Conservation (phyloP, 1,140 invertebrate genomes). For the Antheraea mylitta region DNA sequence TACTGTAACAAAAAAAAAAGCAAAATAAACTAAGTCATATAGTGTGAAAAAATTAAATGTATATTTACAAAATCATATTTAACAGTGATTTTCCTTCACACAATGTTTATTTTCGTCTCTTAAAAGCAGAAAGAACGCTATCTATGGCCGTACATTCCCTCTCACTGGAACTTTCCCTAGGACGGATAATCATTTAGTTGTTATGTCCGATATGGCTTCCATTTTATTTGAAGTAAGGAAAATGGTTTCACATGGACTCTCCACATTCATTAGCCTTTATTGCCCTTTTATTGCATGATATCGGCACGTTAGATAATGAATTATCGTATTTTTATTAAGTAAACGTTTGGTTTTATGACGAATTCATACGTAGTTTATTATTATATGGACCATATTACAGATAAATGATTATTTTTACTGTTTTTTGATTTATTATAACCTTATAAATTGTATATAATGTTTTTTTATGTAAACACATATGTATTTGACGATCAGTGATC, state of each 20-base stretch:
- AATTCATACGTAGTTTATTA: background rate
- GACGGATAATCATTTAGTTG: background rate
- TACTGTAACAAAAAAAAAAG: too few relatives aligned
- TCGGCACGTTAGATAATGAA: background rate
- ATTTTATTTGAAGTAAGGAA: background rate
- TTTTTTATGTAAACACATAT: too few relatives aligned
- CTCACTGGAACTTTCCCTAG: background rate
- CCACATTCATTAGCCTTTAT: background rate
- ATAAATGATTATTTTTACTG: too few relatives aligned
- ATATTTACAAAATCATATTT: too few relatives aligned
- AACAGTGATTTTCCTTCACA: too few relatives aligned
- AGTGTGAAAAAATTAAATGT: too few relatives aligned
- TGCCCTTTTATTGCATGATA: background rate
- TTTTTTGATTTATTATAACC: too few relatives aligned
- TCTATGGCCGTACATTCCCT: background rate
- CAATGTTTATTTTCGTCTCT: too few relatives aligned
- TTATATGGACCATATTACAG: background rate
- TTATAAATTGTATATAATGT: too few relatives aligned
- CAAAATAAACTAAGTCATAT: too few relatives aligned
- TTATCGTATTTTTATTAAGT: constrained; percentile 4
- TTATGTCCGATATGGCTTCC: background rate
- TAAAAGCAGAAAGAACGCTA: too few relatives aligned
- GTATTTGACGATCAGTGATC: too few relatives aligned
- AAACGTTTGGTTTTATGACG: background rate
- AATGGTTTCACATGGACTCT: background rate